Evolutionary conservation across 2,888 invertebrate genomes (phyloP).

Genomic region (Lacanobia oleracea): DNA sequence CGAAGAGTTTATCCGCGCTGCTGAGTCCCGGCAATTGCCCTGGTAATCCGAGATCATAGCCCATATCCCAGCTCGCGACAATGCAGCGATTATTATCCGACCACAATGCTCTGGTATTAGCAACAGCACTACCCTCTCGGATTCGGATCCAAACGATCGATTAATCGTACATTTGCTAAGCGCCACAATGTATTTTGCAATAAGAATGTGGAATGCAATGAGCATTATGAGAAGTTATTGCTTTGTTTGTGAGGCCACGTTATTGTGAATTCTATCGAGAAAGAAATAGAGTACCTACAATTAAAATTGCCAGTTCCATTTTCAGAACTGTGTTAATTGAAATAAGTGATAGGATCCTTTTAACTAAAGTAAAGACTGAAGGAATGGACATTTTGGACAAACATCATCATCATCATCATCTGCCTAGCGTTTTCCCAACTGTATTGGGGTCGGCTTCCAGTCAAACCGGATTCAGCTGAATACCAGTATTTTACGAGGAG

Average conservation of each 20-base stretch:
- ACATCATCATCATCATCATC: too few relatives aligned
- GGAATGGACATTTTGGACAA: neutral
- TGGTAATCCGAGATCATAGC: constrained; percentile 67
- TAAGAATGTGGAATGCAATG: constrained; percentile 21
- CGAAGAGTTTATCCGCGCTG: constrained; percentile 44
- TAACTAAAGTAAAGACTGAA: neutral
- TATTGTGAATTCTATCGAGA: constrained; percentile 27
- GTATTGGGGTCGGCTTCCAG: too few relatives aligned
- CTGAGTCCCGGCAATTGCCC: constrained; percentile 54
- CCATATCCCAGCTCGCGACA: constrained; percentile 60
- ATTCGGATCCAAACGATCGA: constrained; percentile 54
- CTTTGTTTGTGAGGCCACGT: constrained; percentile 14
- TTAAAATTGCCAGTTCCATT: constrained; percentile 13
- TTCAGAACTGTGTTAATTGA: constrained; percentile 9
- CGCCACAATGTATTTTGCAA: constrained; percentile 22
- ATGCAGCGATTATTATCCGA: constrained; percentile 64
- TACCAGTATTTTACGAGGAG: too few relatives aligned
- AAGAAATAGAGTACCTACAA: constrained; percentile 2
- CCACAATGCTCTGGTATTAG: constrained; percentile 61
- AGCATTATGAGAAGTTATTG: constrained; percentile 29
- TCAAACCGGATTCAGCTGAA: too few relatives aligned
- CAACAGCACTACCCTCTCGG: constrained; percentile 38
- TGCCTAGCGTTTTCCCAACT: too few relatives aligned
- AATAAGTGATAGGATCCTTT: constrained; percentile 15
- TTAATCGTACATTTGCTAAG: constrained; percentile 33